Base-by-base conservation (phyloP, 30 jellyfish, hydroid and myxozoan genomes). In the Aurelia sp. region DNA sequence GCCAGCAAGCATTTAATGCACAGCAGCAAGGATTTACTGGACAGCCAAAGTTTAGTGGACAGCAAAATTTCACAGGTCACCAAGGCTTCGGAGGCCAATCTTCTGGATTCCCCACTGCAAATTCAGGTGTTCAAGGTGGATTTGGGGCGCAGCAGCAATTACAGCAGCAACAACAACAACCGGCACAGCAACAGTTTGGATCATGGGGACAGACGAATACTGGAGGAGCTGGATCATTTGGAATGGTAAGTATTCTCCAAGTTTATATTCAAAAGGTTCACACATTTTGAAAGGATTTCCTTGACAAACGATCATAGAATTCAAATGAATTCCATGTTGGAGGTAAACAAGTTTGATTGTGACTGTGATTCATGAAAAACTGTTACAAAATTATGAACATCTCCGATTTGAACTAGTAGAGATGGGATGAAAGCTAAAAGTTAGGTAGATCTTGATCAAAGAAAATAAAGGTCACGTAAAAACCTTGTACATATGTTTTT, bases 121-220 rank as follows among this genome's bases (percentile, higher is more conserved):
- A 44, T 9, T 16, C 55, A 44, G 55, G 52, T 62, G 60, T 35
- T 79, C 90, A 80, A 24, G 81, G 58, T 38, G 81, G 27, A 20
- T 86, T 18, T 57, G 90, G 71, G 6, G 81, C 30, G 41, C 95
- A 81, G 63, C 87, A 87, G 44, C 96, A 71, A 48, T 74, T 67
- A 69, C 97, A 68, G 58, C 97, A 68, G 58, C 69, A 18, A 59
- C 69, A 59, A 41, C 95, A 81, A 63, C 87, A 87, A 21, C 90
- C 72, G n/a, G 59, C 68, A 77, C 97, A 78, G 72, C 91, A 74
- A 24, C 87, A 65, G 67, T 84, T 90, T 76, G 97, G 97, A 48
- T 50, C 91, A 10, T 90, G 95, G 97, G 91, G 82, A 30, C 91
- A 66, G 53, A 18, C 93, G 8, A 72, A 47, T 47, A 40, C 20